Base-by-base conservation (phyloP, 2,797 vertebrate genomes). In the Momotus momota region DNA sequence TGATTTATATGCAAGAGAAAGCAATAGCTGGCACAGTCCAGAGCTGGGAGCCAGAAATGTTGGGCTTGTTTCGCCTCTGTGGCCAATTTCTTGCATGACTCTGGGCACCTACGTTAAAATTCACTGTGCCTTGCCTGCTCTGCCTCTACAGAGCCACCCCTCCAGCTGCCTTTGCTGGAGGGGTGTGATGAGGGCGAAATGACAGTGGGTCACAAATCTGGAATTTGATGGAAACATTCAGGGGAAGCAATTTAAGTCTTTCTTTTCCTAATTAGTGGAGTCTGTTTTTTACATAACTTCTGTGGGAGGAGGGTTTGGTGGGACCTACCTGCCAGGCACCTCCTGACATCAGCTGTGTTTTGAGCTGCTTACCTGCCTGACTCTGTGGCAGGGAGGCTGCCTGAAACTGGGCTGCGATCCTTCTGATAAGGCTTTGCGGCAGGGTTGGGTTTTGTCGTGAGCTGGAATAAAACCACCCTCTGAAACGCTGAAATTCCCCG, bases 1-100 rank as follows among this genome's bases (percentile, higher is more conserved):
- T 72, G 92, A 75, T 95, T 93, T 87, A 66, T 70, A 73, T 80
- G 91, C 66, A 90, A 90, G 85, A 88, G 73, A 88, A 94, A 69
- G 77, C 85, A 88, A 52, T 74, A 78, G 55, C 60, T 93, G 86
- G 82, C 74, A 40, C 66, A 73, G 80, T 65, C 69, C 87, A 88
- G 91, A 81, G 73, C 70, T 58, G 62, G 19, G 25, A 86, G 70
- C 49, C 69, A 81, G 69, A 48, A 94, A 12, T 2, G 1, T 66
- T 72, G 66, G 58, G 75, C 66, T 88, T 0, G 0, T 94, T 90
- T 95, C 1, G 31, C 64, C 75, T 90, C 43, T 35, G 9, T 75
- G 52, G 31, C 67, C 40, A 48, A 86, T 88, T 86, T 66, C 43
- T 88, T 79, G 51, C 55, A 6, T 45, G 51, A 54, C 77, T 15